Base-by-base conservation (phyloP, 2,113 vertebrate species). In the Ochotona curzoniae region DNA sequence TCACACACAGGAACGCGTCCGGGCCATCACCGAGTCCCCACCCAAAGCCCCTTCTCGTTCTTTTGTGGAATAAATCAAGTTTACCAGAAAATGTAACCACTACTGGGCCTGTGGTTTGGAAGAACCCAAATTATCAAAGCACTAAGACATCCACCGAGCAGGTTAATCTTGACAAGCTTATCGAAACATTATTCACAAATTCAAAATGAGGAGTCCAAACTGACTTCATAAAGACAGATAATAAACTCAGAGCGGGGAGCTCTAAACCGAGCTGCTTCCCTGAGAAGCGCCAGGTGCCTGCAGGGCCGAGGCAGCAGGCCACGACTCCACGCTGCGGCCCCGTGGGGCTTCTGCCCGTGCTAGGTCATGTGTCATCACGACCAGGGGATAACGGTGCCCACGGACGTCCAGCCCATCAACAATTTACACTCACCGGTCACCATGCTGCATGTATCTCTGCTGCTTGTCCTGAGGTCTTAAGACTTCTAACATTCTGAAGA, bases 401-500 rank as follows among this genome's bases (percentile, higher is more conserved):
- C 95, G 94, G 51, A 97, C 90, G 97, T 96, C 96, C 96, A 98
- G 97, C 97, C 96, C 95, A 96, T 96, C 97, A 97, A 97, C 94
- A 94, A 97, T 98, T 97, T 96, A 94, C 97, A 98, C 98, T 98
- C 98, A 98, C 98, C 98, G 98, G 96, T 97, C 97, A 98, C 97
- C 97, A 98, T 97, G 97, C 87, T 98, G 98, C 97, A 98, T 97
- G 96, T 97, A 98, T 98, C 98, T 98, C 98, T 98, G 97, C 96
- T 98, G 97, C 97, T 98, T 96, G 97, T 98, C 97, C 97, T 98
- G 97, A 98, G 97, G 97, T 97, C 98, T 98, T 98, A 98, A 95
- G 98, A 97, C 97, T 98, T 96, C 97, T 97, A 98, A 97, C 95
- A 96, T 98, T 98, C 98, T 98, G 97, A 98, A 98, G 97, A 98